phyloP scores from a whole-genome alignment of 1,140 invertebrate genomes.

The Nomia melanderi region DNA sequence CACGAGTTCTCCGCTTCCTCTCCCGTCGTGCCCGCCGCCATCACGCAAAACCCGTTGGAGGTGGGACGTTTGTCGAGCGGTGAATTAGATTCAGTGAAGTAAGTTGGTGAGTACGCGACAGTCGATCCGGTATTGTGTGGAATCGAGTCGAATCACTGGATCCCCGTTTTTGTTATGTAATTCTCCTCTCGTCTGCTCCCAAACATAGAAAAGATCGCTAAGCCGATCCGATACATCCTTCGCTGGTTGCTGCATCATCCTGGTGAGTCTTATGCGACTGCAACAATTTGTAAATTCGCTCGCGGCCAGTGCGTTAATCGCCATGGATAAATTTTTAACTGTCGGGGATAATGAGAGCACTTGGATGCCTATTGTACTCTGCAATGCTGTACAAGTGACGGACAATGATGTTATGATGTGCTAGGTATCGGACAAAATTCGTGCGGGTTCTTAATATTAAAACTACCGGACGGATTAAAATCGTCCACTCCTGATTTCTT shows the following conservation, averaged over 20 bases:
- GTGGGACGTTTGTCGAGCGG: conserved; percentile 59
- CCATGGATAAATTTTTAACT: not conserved
- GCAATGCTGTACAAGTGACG: too few relatives aligned
- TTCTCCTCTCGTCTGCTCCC: not conserved
- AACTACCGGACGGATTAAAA: too few relatives aligned
- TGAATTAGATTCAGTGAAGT: conserved; percentile 55
- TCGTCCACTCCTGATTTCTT: too few relatives aligned
- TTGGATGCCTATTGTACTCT: too few relatives aligned
- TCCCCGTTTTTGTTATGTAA: conserved; percentile 47
- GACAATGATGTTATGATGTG: too few relatives aligned
- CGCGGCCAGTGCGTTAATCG: not conserved
- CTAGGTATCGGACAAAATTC: too few relatives aligned
- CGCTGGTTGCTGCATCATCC: not conserved
- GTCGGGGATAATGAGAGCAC: not conserved
- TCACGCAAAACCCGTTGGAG: conserved; percentile 34
- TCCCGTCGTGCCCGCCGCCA: conserved; percentile 24
- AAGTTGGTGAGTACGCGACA: conserved; percentile 43
- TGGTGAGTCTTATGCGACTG: conserved; percentile 6
- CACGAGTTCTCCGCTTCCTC: conserved; percentile 56
- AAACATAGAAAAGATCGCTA: not conserved
- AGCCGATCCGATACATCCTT: not conserved
- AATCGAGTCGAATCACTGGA: conserved; percentile 50
- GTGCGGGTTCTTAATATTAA: too few relatives aligned
- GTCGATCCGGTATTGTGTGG: conserved; percentile 34
- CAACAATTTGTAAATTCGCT: not conserved